Base-by-base conservation (phyloP, 2,797 vertebrate genomes). In the Knipowitschia caucasica region DNA sequence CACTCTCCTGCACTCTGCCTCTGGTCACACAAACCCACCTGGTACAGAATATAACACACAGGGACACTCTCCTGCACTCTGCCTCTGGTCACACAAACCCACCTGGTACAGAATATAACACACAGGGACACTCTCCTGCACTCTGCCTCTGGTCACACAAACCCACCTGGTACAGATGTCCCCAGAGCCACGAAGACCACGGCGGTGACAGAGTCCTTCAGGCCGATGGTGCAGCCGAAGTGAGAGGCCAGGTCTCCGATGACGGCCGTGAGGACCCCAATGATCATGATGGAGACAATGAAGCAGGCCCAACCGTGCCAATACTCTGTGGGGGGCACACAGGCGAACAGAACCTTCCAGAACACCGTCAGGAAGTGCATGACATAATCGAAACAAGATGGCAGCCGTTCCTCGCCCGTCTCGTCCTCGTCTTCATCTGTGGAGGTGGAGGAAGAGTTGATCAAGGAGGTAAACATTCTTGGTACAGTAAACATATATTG, bases 351-450 rank as follows among this genome's bases (percentile, higher is more conserved):
- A 20, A 99, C 96, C 88, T 99, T 99, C 96, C 96, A 99, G 91
- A 99, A 99, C 59, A 99, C 95, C 0, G 96, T 99, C 74, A 99
- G 92, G 85, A 99, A 98, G 85, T 99, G 96, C 96, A 99, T 98
- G 82, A 98, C 95, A 0, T 99, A 99, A 89, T 98, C 96, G 7
- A 98, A 98, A 73, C 96, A 99, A 59, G 96, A 99, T 0, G 96
- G 96, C 71, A 98, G 90, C 20, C 93, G 91, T 55, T 98, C 96
- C 52, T 98, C 95, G 0, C 96, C 96, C 0, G 94, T 89, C 42
- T 99, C 96, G 0, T 99, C 96, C 42, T 99, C 96, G 0, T 99
- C 95, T 78, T 98, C 96, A 3, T 99, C 95, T 64, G 75, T 91
- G 35, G 78, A 90, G 87, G 75, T 91, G 35, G 78, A 90, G 87